Evolutionary conservation across 2,888 invertebrate genomes (phyloP).

Genomic region (Cloeon dipterum): DNA sequence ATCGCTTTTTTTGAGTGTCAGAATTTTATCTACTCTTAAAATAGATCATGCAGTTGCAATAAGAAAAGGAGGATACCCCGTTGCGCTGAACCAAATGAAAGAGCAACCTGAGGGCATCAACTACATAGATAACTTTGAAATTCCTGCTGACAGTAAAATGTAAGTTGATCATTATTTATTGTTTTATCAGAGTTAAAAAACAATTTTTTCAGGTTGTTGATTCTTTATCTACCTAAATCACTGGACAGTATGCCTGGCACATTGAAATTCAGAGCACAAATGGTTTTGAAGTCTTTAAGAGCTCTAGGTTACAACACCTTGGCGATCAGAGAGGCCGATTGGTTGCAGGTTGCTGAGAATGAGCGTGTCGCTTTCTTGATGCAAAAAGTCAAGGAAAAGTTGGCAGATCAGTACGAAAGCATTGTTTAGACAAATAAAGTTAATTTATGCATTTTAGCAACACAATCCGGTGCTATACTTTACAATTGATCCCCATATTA

Average conservation of each 20-base stretch:
- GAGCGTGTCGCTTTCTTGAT: slow-evolving; percentile 39
- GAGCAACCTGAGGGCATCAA: slow-evolving; percentile 8
- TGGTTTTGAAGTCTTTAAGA: slow-evolving; percentile 30
- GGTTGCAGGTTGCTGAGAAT: slow-evolving; percentile 26
- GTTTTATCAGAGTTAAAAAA: neutral
- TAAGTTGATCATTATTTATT: slow-evolving; percentile 13
- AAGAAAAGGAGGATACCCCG: slow-evolving; percentile 26
- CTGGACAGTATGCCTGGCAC: slow-evolving; percentile 13
- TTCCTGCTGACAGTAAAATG: slow-evolving; percentile 21
- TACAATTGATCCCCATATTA: no score
- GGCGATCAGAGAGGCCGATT: slow-evolving; percentile 25
- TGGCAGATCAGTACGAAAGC: slow-evolving; percentile 1
- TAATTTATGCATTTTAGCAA: no score
- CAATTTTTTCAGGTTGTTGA: slow-evolving; percentile 5
- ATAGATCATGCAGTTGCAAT: slow-evolving; percentile 28
- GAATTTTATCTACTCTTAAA: no score
- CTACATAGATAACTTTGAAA: slow-evolving; percentile 23
- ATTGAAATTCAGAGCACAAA: no score
- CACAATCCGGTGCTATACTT: no score
- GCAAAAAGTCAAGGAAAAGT: slow-evolving; percentile 22
- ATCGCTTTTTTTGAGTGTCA: slow-evolving; percentile 1
- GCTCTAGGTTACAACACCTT: slow-evolving; percentile 28
- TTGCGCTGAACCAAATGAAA: slow-evolving; percentile 16
- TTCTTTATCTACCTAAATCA: slow-evolving; percentile 4
- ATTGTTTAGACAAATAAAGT: no score